These are phyloP conservation scores for Casuarius casuarius DNA, from an alignment of 2,113 vertebrate genomes.

Conservation along the genomic window DNA sequence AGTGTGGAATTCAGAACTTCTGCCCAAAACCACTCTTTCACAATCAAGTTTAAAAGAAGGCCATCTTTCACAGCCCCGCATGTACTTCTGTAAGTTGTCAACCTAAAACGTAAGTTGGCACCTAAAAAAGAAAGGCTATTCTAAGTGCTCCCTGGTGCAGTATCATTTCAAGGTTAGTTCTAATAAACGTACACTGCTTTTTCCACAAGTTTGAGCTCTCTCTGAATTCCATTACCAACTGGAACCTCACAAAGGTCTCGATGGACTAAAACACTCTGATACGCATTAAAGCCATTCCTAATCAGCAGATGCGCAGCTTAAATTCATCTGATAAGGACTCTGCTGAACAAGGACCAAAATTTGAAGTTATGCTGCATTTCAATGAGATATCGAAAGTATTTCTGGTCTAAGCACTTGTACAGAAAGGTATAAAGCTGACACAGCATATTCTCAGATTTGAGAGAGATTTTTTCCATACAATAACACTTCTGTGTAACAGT, in stretches of 20 bases:
- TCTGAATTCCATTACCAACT: not conserved
- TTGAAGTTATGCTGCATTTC: not conserved
- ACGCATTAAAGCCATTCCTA: fast-evolving
- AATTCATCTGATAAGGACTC: not conserved
- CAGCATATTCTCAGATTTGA: not conserved
- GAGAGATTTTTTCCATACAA: not conserved
- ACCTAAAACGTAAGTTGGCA: not conserved
- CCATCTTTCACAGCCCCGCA: not conserved
- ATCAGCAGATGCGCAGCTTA: not conserved
- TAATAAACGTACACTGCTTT: fast-evolving
- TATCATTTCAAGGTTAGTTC: not conserved
- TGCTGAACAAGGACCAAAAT: not conserved
- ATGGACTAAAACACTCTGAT: not conserved
- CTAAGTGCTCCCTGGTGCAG: fast-evolving
- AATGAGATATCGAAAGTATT: not conserved
- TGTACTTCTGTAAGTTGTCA: not conserved
- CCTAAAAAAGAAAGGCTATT: not conserved
- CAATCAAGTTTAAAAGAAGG: not conserved
- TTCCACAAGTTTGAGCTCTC: not conserved
- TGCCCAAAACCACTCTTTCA: not conserved
- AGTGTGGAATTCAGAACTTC: not conserved
- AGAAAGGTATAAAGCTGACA: not conserved
- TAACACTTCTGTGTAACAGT: not conserved
- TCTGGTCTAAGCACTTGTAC: not conserved
- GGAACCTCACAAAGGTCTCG: not conserved